Evolutionary conservation across 2,888 invertebrate species (phyloP), one percentile per base, ranked within the genome.

Genomic region (Erynnis tages): DNA sequence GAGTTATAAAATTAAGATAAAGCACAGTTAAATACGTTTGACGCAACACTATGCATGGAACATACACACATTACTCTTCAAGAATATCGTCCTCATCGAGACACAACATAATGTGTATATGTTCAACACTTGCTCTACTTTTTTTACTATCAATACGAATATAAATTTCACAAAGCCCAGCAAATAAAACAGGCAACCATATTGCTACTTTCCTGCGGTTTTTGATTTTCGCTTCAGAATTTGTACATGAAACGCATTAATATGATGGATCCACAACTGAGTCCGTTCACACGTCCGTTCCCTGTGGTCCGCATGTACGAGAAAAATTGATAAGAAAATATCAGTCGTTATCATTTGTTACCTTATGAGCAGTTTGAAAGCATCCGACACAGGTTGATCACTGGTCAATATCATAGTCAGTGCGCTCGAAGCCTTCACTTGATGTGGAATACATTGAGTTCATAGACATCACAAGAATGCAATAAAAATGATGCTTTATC

Each of bases 201-300:
- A 45, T 45, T 45, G 45, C 53, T 53, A 53, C 14, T 10, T 45
- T 25, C 65, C 61, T 67, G 63, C 29, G 50, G 37, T 52, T 52
- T 45, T 66, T 61, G 62, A 62, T 74, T 72, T 76, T 61, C 68
- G 85, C 85, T 83, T 84, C 60, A 67, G 66, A 68, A 45, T 53
- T 67, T 74, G 73, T 73, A 73, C 74, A 71, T 75, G 77, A 73
- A 69, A 70, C 66, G 77, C 76, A 79, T 81, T 73, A n/a, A n/a
- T n/a, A n/a, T n/a, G n/a, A n/a, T n/a, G n/a, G n/a, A n/a, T n/a
- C n/a, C n/a, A n/a, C n/a, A n/a, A n/a, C n/a, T n/a, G n/a, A n/a
- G n/a, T n/a, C n/a, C n/a, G n/a, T n/a, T n/a, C n/a, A n/a, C n/a
- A n/a, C n/a, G n/a, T n/a, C n/a, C n/a, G n/a, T n/a, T n/a, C n/a